phyloP scores from a whole-genome alignment of 2,797 vertebrate genomes.

The Lagodon rhomboides region DNA sequence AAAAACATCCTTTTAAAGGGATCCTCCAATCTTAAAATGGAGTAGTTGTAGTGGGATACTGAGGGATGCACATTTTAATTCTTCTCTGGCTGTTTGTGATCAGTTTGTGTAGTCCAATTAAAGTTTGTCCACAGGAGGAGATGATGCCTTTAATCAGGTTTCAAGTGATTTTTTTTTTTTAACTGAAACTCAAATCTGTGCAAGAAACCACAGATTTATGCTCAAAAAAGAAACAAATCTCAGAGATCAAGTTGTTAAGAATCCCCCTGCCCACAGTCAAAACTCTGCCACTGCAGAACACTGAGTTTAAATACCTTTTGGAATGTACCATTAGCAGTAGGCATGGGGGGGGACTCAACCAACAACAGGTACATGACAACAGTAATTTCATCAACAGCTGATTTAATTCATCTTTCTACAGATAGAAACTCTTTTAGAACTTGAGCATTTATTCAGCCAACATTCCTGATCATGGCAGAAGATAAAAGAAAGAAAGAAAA shows the following conservation, averaged over 20 bases:
- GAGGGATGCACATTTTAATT: background rate
- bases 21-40: too few relatives aligned
- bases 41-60: too few relatives aligned
- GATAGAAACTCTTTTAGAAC: background rate
- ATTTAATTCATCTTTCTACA: background rate
- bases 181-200: background rate
- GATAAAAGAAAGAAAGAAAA: background rate
- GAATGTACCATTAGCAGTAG: background rate
- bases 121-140: background rate
- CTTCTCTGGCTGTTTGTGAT: background rate
- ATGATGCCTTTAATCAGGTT: background rate
- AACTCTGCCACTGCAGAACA: fast-evolving
- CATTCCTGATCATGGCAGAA: background rate
- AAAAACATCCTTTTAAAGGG: too few relatives aligned
- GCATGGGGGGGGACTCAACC: background rate
- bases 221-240: background rate
- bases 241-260: background rate
- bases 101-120: background rate
- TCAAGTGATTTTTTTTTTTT: background rate
- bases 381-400: background rate
- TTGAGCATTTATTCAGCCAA: background rate
- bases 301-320: slow-evolving; percentile 6
- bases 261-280: background rate
- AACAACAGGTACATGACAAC: background rate
- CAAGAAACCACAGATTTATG: too few relatives aligned